These are phyloP conservation scores for Drosophila gunungcola DNA, from an alignment of 1,140 invertebrate species.

Conservation along the genomic window DNA sequence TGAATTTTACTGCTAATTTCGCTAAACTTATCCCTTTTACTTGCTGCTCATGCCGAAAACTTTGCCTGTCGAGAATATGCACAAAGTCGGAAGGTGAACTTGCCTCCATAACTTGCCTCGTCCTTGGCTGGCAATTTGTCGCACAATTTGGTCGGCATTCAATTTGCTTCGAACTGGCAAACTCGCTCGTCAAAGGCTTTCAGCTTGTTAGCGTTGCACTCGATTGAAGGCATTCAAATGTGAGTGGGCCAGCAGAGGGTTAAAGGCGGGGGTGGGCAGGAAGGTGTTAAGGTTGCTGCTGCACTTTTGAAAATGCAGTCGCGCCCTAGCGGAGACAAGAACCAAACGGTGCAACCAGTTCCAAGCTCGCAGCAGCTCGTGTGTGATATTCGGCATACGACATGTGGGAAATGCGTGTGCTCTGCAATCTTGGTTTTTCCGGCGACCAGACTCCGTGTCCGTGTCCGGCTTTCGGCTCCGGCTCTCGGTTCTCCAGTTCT, in stretches of 20 bases:
- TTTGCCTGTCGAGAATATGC: conserved; percentile 28
- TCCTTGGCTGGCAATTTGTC: conserved; percentile 44
- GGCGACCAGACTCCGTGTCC: background rate
- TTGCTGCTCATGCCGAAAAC: conserved; percentile 13
- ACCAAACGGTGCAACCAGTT: conserved; percentile 37
- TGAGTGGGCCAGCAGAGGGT: conserved; percentile 2
- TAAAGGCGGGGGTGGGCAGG: background rate
- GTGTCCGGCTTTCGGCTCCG: conserved; percentile 1
- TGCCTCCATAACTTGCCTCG: background rate
- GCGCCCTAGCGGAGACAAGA: conserved; percentile 66
- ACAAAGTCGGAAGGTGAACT: conserved; percentile 32
- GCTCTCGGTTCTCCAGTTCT: conserved; percentile 5
- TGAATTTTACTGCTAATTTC: conserved; percentile 6
- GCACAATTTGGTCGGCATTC: conserved; percentile 50
- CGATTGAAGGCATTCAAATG: conserved; percentile 31
- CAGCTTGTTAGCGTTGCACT: conserved; percentile 25
- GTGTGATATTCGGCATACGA: conserved; percentile 30
- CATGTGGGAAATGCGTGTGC: conserved; percentile 34
- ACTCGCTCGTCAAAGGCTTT: conserved; percentile 18
- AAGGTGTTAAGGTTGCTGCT: background rate
- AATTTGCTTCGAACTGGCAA: conserved; percentile 36
- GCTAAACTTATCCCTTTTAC: conserved; percentile 11
- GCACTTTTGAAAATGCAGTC: conserved; percentile 67
- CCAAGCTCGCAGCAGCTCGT: conserved; percentile 60
- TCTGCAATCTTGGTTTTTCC: conserved; percentile 17